phyloP scores from a whole-genome alignment of 2,797 vertebrate species.

The Phyllotis vaccarum region DNA sequence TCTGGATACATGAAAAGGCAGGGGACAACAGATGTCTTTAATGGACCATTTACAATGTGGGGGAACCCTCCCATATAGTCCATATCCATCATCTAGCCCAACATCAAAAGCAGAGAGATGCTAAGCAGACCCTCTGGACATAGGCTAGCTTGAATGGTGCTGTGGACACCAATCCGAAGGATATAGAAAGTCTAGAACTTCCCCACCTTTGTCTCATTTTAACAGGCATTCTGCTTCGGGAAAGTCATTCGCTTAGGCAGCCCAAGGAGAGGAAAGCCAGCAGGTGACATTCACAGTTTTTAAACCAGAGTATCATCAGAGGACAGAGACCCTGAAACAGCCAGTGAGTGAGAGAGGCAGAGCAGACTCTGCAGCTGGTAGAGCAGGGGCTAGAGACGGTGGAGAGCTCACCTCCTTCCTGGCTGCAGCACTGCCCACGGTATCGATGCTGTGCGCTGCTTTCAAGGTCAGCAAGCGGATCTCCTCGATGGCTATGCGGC shows the following conservation, averaged over 20 bases:
- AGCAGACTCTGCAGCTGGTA: not conserved
- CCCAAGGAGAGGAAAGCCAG: not conserved
- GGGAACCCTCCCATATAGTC: not conserved
- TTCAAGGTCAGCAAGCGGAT: conserved; percentile 93
- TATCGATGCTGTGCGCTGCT: conserved; percentile 92
- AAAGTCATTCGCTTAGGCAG: not conserved
- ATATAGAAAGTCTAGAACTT: not conserved
- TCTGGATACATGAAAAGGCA: not conserved
- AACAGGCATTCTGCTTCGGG: not conserved
- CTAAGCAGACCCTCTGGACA: not conserved
- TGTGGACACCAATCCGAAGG: not conserved
- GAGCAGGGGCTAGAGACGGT: no score
- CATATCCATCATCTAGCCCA: not conserved
- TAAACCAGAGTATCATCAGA: not conserved
- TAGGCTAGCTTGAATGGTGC: not conserved
- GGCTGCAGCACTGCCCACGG: conserved; percentile 89
- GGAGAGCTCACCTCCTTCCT: conserved; percentile 91
- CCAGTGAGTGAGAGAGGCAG: not conserved
- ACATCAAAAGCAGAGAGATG: not conserved
- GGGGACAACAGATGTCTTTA: not conserved
- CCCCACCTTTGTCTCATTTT: not conserved
- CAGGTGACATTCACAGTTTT: not conserved
- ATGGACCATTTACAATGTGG: not conserved
- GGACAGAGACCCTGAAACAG: not conserved
- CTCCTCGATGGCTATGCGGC: conserved; percentile 94